These are phyloP conservation scores for Tapirus indicus DNA, from an alignment of 2,797 vertebrate genomes.

Conservation along the genomic window DNA sequence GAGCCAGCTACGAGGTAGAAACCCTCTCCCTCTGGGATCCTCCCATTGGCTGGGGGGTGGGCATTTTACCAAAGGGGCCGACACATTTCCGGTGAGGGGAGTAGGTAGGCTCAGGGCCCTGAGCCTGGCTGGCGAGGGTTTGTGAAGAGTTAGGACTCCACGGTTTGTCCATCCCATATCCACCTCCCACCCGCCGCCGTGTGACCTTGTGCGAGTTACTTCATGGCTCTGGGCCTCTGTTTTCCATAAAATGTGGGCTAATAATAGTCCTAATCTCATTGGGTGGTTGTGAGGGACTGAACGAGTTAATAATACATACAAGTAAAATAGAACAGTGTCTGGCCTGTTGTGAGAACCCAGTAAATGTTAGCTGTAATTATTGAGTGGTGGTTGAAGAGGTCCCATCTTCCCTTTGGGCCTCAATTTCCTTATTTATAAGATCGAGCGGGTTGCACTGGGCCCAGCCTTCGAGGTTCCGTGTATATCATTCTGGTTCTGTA, in stretches of 20 bases:
- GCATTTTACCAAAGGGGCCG: neutral
- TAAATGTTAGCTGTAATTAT: slow-evolving; percentile 23
- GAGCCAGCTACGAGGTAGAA: neutral
- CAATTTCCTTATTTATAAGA: neutral
- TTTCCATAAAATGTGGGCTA: neutral
- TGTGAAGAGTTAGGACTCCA: neutral
- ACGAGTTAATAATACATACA: neutral
- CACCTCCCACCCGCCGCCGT: neutral
- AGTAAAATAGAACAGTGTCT: neutral
- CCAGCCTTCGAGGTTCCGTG: neutral
- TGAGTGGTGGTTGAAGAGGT: neutral
- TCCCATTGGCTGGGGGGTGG: neutral
- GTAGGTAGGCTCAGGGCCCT: neutral
- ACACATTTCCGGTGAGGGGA: neutral
- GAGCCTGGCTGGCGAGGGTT: neutral
- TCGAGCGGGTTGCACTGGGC: too few relatives aligned
- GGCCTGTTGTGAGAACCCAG: neutral
- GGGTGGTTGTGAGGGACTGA: neutral
- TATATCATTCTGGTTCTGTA: neutral
- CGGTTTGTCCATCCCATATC: neutral
- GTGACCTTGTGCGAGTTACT: neutral
- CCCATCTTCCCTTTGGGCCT: neutral
- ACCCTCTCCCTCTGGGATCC: neutral
- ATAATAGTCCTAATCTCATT: neutral
- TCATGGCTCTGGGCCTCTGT: neutral